These are phyloP conservation scores for Parthenolecanium corni DNA, from an alignment of 2,888 invertebrate genomes.

Conservation along the genomic window DNA sequence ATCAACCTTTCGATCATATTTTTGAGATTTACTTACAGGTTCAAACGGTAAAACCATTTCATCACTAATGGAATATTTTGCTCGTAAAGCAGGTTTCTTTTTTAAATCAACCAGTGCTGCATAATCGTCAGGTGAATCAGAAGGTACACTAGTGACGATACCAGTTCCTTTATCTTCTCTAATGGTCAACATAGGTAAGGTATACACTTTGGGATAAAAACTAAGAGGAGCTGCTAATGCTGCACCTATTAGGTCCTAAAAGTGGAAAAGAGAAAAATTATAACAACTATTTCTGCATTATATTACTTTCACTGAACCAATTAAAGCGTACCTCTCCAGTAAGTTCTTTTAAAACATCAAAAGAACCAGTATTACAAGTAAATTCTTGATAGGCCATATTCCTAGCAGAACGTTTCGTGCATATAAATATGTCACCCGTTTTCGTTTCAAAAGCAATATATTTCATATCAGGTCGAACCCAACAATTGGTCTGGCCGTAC, in stretches of 20 bases:
- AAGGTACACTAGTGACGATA: slow-evolving; percentile 94
- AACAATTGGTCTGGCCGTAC: slow-evolving; percentile 99
- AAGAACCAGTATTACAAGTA: slow-evolving; percentile 64
- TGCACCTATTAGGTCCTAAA: slow-evolving; percentile 65
- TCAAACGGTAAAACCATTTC: slow-evolving; percentile 60
- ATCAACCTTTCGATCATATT: too few relatives aligned
- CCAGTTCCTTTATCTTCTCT: slow-evolving; percentile 98
- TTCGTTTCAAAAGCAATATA: slow-evolving; percentile 75
- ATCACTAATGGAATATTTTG: slow-evolving; percentile 80
- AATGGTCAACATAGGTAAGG: slow-evolving; percentile 94
- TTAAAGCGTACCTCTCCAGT: slow-evolving; percentile 48
- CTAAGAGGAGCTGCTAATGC: slow-evolving; percentile 76
- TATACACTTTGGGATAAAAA: slow-evolving; percentile 69
- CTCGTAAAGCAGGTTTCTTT: slow-evolving; percentile 79
- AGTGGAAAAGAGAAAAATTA: not conserved
- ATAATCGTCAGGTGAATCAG: slow-evolving; percentile 97
- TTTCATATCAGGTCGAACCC: slow-evolving; percentile 88
- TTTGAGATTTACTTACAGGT: slow-evolving; percentile 41
- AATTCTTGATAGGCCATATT: slow-evolving; percentile 96
- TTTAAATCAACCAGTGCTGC: slow-evolving; percentile 90
- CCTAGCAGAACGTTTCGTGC: slow-evolving; percentile 74
- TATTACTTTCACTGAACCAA: not conserved
- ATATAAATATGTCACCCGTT: slow-evolving; percentile 67
- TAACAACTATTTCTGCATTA: not conserved
- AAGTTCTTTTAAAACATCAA: slow-evolving; percentile 57